These are phyloP conservation scores for Mesopsocus fuscifrons DNA, from an alignment of 2,888 invertebrate species.

Conservation along the genomic window DNA sequence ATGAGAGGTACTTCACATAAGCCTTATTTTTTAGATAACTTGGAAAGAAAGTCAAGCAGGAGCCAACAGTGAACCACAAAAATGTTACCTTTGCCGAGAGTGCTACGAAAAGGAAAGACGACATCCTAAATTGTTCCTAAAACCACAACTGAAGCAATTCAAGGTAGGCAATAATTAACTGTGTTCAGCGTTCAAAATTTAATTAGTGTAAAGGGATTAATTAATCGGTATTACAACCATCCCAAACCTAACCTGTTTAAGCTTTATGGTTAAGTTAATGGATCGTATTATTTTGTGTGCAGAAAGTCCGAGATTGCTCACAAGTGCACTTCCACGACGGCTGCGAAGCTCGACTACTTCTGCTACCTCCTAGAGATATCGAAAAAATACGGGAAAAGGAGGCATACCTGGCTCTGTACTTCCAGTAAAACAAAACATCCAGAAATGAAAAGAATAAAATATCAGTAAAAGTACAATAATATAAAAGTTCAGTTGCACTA, in stretches of 20 bases:
- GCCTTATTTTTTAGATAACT: too few species aligned
- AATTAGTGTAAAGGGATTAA: too few species aligned
- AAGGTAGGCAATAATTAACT: conserved; percentile 18
- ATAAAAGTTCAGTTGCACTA: background rate
- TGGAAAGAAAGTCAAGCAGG: background rate
- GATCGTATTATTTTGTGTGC: too few species aligned
- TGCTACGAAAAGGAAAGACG: conserved; percentile 26
- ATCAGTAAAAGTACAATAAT: background rate
- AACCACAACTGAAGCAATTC: conserved; percentile 19
- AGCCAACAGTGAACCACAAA: conserved; percentile 17
- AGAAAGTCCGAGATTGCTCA: conserved; percentile 26
- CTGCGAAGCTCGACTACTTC: conserved; percentile 22
- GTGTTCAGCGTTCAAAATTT: too few species aligned
- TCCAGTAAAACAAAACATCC: conserved; percentile 1
- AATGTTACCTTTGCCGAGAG: conserved; percentile 25
- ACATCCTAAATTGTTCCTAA: conserved; percentile 20
- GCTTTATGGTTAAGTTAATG: background rate
- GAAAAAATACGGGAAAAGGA: conserved; percentile 22
- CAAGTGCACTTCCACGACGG: conserved; percentile 25
- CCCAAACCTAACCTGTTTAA: too few species aligned
- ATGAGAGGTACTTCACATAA: too few species aligned
- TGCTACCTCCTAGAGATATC: conserved; percentile 20
- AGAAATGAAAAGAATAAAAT: background rate
- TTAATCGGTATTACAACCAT: too few species aligned
- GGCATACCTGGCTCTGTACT: conserved; percentile 22